These are phyloP conservation scores for Patiria pectinifera DNA, from an alignment of 53 echinoderm and acorn worm species.

Conservation along the genomic window DNA sequence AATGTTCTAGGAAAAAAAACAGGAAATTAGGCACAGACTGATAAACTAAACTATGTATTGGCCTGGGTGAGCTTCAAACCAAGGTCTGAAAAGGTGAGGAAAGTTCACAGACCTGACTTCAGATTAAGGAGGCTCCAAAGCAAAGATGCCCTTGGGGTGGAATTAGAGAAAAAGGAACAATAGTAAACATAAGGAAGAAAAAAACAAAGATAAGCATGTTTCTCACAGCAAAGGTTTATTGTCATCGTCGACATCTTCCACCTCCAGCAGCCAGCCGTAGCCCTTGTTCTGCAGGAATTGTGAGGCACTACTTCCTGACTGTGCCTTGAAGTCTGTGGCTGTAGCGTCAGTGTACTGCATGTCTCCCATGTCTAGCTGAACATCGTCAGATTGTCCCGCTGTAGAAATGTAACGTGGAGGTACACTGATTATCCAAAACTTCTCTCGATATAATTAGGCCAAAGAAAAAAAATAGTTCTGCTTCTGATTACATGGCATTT, in stretches of 20 bases:
- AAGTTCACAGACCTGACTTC: no score
- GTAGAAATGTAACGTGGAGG: no score
- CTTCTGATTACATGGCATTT: no score
- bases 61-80: no score
- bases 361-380: constrained; percentile 87
- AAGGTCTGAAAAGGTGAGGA: no score
- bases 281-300: constrained; percentile 87
- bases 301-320: constrained; percentile 73
- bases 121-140: neutral
- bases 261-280: constrained; percentile 97
- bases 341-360: constrained; percentile 78
- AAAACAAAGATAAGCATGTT: neutral
- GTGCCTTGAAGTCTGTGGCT: constrained; percentile 20
- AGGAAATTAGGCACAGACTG: no score
- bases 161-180: neutral
- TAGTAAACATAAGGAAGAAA: neutral
- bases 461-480: no score
- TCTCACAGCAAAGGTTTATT: constrained; percentile 73
- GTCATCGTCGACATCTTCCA: constrained; percentile 90
- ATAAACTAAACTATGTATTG: no score
- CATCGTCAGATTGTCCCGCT: constrained; percentile 52
- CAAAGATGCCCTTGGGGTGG: neutral
- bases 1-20: no score
- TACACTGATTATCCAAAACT: no score
- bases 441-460: no score